Conservation (phyloP, 2,888 invertebrate species). For the Andrena camellia region DNA sequence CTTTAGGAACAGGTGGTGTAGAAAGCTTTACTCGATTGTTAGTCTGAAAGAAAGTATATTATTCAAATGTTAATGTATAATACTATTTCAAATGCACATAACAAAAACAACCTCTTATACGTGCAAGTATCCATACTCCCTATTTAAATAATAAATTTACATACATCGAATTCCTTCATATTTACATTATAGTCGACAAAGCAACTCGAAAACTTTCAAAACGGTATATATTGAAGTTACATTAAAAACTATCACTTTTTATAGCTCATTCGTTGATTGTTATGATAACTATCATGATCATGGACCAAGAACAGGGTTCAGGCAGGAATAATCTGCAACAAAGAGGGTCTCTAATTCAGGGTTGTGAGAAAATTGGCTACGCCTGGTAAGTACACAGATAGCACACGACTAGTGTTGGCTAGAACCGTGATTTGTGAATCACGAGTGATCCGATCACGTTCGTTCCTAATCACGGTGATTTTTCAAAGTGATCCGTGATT, state of each 20-base stretch:
- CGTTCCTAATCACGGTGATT: no score
- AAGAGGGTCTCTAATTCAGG: no score
- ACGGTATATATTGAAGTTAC: not conserved
- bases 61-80: not conserved
- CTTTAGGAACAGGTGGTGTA: slow-evolving; percentile 35
- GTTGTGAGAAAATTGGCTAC: no score
- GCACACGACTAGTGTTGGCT: no score
- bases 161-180: not conserved
- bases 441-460: no score
- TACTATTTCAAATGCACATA: not conserved
- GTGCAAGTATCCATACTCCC: not conserved
- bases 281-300: no score
- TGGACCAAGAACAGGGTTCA: no score
- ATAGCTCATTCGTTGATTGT: no score
- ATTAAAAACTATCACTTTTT: not conserved
- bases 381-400: no score
- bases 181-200: not conserved
- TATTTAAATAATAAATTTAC: not conserved
- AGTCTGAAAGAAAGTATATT: slow-evolving; percentile 29
- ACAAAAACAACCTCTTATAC: not conserved
- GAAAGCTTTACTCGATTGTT: not conserved
- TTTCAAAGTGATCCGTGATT: no score
- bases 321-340: no score
- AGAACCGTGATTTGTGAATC: no score
- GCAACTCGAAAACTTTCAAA: not conserved